A percentile compares a stretch with the other conserved stretches of the same genome.
These are phyloP conservation scores for Acleris emargana DNA, from an alignment of 2,888 invertebrate species.

Conservation along the genomic window DNA sequence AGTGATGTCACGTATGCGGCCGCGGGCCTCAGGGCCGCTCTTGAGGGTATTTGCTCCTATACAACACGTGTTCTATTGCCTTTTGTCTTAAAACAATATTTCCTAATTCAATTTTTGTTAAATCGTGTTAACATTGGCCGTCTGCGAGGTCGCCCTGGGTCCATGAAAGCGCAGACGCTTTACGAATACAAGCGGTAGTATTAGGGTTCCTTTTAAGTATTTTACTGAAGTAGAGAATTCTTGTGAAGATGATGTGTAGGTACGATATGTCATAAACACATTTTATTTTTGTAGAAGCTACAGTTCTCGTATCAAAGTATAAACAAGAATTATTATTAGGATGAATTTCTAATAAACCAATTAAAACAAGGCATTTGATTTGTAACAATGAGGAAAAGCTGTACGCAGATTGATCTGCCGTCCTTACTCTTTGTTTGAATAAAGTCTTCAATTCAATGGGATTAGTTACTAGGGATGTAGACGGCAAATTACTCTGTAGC, in stretches of 20 bases:
- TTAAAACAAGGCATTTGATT: too few species aligned
- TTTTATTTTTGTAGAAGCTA: too few species aligned
- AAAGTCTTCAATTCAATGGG: neutral
- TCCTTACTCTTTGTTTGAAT: neutral
- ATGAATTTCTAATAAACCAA: too few species aligned
- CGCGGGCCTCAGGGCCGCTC: constrained; percentile 41
- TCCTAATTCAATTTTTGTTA: constrained; percentile 43
- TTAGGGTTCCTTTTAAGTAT: constrained; percentile 5
- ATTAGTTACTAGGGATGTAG: constrained; percentile 5
- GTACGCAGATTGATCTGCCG: too few species aligned
- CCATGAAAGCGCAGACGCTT: constrained; percentile 21
- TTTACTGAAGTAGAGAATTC: neutral
- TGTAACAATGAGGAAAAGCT: too few species aligned
- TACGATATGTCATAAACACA: too few species aligned
- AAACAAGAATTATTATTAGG: too few species aligned
- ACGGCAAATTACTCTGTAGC: neutral
- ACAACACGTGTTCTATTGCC: constrained; percentile 50
- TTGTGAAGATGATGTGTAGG: neutral
- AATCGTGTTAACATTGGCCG: constrained; percentile 36
- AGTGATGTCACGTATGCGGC: constrained; percentile 55
- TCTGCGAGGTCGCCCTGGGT: constrained; percentile 19
- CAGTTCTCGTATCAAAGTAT: too few species aligned
- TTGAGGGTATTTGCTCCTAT: constrained; percentile 44
- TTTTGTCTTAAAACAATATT: constrained; percentile 49
- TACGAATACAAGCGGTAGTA: constrained; percentile 26